Evolutionary conservation across 2,888 invertebrate genomes (phyloP), one percentile per base, ranked within the genome.

Genomic region (Nomada lathburiana): DNA sequence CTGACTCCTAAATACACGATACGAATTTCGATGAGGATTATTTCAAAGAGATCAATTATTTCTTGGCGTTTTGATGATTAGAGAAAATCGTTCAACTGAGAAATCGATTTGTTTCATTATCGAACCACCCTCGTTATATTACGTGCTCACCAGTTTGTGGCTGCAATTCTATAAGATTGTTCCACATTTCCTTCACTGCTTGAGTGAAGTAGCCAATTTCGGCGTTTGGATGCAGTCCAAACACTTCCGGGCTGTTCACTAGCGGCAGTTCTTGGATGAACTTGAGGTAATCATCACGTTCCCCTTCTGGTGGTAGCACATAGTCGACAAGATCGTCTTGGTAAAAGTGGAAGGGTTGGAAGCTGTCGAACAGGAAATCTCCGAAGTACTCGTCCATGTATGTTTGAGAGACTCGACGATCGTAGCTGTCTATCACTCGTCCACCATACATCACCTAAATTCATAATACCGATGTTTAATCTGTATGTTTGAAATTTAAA

Each of bases 331-430:
- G 93, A 0, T 95, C 94, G 92, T 98, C 97, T 65, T 94, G 94
- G 93, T 97, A 98, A 94, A 98, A 98, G 94, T 98, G 97, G 94
- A 98, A 98, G 0, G 98, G 97, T 93, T 98, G 98, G 94, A 98
- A 98, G 75, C 96, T 96, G 93, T 98, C 98, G 93, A 98, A 98
- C 68, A 98, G 95, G 93, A 98, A 98, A 92, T 98, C 98, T 0
- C 98, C 98, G 95, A 98, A 96, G 92, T 98, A 98, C 94, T 98
- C 98, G 92, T 98, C 96, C 97, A 98, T 98, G 94, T 98, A 98
- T 0, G 97, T 97, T 85, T 96, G 95, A 2, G 98, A 96, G 16
- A 98, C 97, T 82, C 98, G 96, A 16, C 98, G 95, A 94, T 98
- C 98, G 94, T 96, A 98, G 93, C 97, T 96, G 93, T 98, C 98